Evolutionary conservation across 2,113 vertebrate species (phyloP), one percentile per base, ranked within the genome.

Genomic region (Mirounga angustirostris): DNA sequence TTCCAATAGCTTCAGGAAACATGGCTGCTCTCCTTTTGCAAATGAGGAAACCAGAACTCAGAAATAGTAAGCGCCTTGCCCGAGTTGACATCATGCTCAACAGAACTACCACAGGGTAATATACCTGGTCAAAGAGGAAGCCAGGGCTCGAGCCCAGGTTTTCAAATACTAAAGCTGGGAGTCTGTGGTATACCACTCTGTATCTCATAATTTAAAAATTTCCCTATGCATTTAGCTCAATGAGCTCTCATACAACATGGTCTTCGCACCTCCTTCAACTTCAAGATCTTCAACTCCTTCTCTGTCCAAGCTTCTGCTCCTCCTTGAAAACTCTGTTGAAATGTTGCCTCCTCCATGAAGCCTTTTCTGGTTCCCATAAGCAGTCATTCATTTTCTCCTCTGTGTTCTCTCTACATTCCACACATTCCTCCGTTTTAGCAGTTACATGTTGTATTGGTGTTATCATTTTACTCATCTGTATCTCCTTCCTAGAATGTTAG

Each of bases 181-280:
- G 50, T 78, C 30, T 79, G 14, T 19, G 19, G 4, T 43, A 52
- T 56, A 26, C 5, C 24, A 33, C 28, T 4, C 24, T 80, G 2
- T 12, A 40, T 22, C 10, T 91, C n/a, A 21, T 52, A 65, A 80
- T 73, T 65, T 28, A 6, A 78, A 81, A 71, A 8, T 50, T 24
- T 0, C 10, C 46, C 13, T 10, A 36, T 69, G 67, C 19, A 2
- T 69, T 69, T 69, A 67, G 16, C 63, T 67, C 33, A 28, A 5
- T 50, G 40, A 80, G 43, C 4, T 63, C 18, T 36, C 15, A 12
- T 50, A 19, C 0, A 8, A 19, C 0, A 8, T 18, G 8, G 14
- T 46, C 19, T 1, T 69, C n/a, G 24, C 1, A 7, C 16, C 50
- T 80, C 21, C 3, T 18, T 82, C 46, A 28, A 40, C 4, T 40